phyloP scores from a whole-genome alignment of 2,113 vertebrate genomes.

The Trinectes maculatus region DNA sequence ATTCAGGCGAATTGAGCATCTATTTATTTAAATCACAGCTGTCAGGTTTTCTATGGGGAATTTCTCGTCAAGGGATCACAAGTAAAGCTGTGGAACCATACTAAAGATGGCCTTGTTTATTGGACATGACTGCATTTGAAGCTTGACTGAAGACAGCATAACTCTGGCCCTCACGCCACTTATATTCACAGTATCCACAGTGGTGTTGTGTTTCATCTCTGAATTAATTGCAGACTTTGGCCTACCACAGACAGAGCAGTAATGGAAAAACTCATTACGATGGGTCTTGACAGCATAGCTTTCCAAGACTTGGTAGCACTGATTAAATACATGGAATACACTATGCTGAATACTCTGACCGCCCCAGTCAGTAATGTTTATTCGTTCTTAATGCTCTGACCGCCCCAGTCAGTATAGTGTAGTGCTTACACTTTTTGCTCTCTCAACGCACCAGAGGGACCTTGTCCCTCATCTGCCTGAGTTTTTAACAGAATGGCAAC shows the following conservation, averaged over 20 bases:
- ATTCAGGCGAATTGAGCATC: neutral
- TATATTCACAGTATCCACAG: slow-evolving; percentile 33
- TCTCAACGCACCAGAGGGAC: too few relatives aligned
- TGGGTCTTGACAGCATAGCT: slow-evolving; percentile 42
- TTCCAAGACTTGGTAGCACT: slow-evolving; percentile 52
- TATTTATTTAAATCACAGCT: neutral
- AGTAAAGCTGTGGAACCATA: slow-evolving; percentile 6
- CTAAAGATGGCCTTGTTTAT: neutral
- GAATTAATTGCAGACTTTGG: slow-evolving; percentile 48
- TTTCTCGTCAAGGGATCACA: slow-evolving; percentile 1
- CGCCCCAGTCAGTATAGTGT: too few relatives aligned
- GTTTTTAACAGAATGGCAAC: neutral
- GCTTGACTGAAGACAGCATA: slow-evolving; percentile 18
- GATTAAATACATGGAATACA: slow-evolving; percentile 62
- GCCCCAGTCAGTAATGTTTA: too few relatives aligned
- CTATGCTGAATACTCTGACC: too few relatives aligned
- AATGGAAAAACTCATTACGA: slow-evolving; percentile 70
- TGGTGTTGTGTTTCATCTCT: slow-evolving; percentile 49
- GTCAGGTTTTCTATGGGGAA: neutral
- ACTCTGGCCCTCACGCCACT: slow-evolving; percentile 9
- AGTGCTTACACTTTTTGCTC: too few relatives aligned
- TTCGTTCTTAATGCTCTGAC: too few relatives aligned
- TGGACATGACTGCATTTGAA: slow-evolving; percentile 11
- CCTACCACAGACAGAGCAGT: slow-evolving; percentile 46
- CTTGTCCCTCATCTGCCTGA: neutral